phyloP scores from a whole-genome alignment of 2,888 invertebrate genomes.

The Ormyrus labotus region DNA sequence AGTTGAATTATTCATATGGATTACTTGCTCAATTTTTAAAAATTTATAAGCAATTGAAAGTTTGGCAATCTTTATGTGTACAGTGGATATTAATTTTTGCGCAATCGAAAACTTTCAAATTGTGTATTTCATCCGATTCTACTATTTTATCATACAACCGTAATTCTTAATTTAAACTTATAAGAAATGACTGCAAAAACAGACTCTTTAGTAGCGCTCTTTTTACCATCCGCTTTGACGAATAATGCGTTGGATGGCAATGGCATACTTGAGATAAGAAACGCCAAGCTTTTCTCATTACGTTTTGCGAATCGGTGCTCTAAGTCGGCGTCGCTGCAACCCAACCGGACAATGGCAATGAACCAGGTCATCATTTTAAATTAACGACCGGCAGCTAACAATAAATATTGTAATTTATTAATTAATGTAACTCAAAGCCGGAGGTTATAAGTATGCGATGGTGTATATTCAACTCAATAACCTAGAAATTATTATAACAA shows the following conservation, averaged over 20 bases:
- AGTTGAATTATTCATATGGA: no score
- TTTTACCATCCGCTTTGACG: not conserved
- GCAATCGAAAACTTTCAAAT: no score
- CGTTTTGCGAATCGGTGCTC: not conserved
- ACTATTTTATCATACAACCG: no score
- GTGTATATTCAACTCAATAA: not conserved
- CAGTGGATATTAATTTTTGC: no score
- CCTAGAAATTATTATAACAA: not conserved
- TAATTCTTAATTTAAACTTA: no score
- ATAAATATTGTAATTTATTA: constrained; percentile 26
- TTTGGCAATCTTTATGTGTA: no score
- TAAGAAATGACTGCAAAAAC: no score
- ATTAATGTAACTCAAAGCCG: not conserved
- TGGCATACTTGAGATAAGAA: constrained; percentile 28
- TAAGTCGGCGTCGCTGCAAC: not conserved
- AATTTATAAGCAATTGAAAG: no score
- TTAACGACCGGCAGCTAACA: not conserved
- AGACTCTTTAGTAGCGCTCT: not conserved
- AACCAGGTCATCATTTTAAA: not conserved
- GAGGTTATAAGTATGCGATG: not conserved
- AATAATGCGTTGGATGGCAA: constrained; percentile 13
- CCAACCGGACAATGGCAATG: constrained; percentile 18
- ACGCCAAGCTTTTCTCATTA: constrained; percentile 1
- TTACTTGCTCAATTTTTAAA: no score
- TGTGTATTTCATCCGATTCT: no score